phyloP scores from a whole-genome alignment of 2,113 vertebrate species.

The Triplophysa siluroides region DNA sequence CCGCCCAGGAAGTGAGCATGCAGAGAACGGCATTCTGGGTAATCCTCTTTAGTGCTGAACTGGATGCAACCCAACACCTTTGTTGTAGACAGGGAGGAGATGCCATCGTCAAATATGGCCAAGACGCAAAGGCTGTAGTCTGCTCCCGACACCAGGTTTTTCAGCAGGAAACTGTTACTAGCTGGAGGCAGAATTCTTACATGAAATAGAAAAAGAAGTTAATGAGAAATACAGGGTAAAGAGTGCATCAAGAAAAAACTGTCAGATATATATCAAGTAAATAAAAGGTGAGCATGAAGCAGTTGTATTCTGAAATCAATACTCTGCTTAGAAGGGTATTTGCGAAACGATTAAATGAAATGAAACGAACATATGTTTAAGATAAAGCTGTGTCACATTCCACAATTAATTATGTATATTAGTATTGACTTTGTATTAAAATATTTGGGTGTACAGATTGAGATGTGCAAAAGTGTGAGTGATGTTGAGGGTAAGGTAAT shows the following conservation, averaged over 20 bases:
- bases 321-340: neutral
- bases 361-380: neutral
- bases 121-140: conserved; percentile 89
- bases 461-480: no score
- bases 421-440: no score
- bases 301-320: conserved; percentile 9
- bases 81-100: conserved; percentile 83
- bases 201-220: conserved; percentile 10
- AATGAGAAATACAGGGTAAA: conserved; percentile 11
- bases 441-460: no score
- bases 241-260: neutral
- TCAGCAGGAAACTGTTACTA: conserved; percentile 82
- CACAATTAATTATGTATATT: no score
- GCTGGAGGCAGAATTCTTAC: conserved; percentile 83
- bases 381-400: neutral
- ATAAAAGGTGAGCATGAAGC: neutral
- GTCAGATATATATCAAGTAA: neutral
- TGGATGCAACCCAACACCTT: conserved; percentile 84
- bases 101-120: conserved; percentile 84
- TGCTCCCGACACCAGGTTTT: conserved; percentile 83
- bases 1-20: conserved; percentile 90
- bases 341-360: conserved; percentile 11
- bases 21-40: conserved; percentile 84
- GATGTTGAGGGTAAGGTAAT: no score
- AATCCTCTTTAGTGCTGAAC: conserved; percentile 85